A percentile compares a stretch with the other conserved stretches of the same genome.
These are phyloP conservation scores for Pelochelys cantorii DNA, from an alignment of 2,797 vertebrate species.

Conservation along the genomic window DNA sequence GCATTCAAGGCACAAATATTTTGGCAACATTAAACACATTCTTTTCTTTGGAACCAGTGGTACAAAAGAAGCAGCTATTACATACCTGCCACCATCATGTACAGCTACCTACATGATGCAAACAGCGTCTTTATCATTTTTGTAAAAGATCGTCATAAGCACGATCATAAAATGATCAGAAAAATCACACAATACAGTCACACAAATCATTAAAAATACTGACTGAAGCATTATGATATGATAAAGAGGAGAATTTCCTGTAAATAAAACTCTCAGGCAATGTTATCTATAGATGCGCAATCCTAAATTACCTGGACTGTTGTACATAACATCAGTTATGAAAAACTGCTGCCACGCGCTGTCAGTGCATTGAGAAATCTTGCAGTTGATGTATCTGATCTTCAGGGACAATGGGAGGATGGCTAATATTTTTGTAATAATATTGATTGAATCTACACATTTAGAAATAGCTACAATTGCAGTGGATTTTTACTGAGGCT, in stretches of 20 bases:
- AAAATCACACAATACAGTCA: constrained; percentile 51
- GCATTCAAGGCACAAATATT: constrained; percentile 75
- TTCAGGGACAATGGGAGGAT: not conserved
- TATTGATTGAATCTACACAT: not conserved
- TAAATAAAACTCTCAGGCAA: constrained; percentile 35
- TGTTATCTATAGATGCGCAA: not conserved
- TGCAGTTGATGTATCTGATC: not conserved
- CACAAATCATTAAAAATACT: constrained; percentile 16
- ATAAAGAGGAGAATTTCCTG: constrained; percentile 5
- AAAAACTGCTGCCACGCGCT: not conserved
- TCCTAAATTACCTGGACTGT: constrained; percentile 49
- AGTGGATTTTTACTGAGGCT: constrained; percentile 6
- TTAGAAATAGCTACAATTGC: not conserved
- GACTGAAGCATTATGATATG: constrained; percentile 30
- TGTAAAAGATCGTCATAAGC: constrained; percentile 46
- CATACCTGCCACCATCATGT: constrained; percentile 37
- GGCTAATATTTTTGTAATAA: not conserved
- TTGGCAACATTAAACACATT: constrained; percentile 42
- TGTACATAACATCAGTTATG: not conserved
- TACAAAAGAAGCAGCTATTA: constrained; percentile 65
- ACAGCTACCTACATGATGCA: constrained; percentile 33
- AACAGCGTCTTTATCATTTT: constrained; percentile 42
- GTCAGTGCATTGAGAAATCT: not conserved
- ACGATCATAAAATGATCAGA: constrained; percentile 45
- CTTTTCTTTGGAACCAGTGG: constrained; percentile 76